These are phyloP conservation scores for Tapirus terrestris DNA, from an alignment of 2,113 vertebrate species.

Conservation along the genomic window DNA sequence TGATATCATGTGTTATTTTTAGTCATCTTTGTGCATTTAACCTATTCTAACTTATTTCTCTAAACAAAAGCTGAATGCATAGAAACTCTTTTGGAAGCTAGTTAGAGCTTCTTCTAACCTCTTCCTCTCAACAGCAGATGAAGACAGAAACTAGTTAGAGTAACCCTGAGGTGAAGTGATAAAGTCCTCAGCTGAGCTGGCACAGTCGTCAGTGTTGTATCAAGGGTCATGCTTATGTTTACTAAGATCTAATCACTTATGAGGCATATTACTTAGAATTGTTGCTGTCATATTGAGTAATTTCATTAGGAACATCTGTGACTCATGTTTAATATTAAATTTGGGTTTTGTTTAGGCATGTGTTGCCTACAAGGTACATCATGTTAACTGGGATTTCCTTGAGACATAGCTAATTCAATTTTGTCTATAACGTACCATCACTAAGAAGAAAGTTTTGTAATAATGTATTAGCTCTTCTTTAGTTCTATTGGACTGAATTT, in stretches of 20 bases:
- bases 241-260: background rate
- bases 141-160: background rate
- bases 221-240: background rate
- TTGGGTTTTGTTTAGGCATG: background rate
- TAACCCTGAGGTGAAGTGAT: background rate
- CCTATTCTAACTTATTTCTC: conserved; percentile 14
- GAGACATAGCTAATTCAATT: background rate
- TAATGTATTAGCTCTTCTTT: background rate
- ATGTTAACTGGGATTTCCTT: conserved; percentile 13
- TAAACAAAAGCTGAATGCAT: background rate
- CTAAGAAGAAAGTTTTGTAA: background rate
- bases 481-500: background rate
- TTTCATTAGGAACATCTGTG: background rate
- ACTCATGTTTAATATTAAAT: background rate
- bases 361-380: background rate
- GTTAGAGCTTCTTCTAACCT: background rate
- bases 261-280: background rate
- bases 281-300: conserved; percentile 5
- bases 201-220: background rate
- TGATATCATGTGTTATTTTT: background rate
- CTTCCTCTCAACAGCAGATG: background rate
- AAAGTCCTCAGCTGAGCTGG: background rate
- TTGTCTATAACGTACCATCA: background rate
- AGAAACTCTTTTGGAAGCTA: background rate
- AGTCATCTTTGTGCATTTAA: background rate